Base-by-base conservation (phyloP, 2,797 vertebrate species). In the Percopsis omiscomaycus region DNA sequence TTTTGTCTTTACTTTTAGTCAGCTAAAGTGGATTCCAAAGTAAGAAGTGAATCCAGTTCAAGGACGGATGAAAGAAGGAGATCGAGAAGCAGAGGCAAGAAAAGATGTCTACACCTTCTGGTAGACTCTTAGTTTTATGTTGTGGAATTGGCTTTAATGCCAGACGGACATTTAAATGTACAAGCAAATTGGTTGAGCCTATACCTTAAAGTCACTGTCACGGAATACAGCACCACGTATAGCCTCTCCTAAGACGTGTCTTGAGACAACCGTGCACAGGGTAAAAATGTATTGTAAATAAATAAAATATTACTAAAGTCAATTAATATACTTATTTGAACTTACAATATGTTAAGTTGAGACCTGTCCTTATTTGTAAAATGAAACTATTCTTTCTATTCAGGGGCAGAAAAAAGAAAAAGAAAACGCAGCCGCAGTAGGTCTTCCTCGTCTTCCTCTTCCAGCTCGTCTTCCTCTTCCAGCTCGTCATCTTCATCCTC, bases 341-440 rank as follows among this genome's bases (percentile, higher is more conserved):
- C 22, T 22, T 22, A n/a, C 6, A 42, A 8, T 56, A 3, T 28
- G 4, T 62, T 8, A 32, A 2, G 5, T 28, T 48, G 12, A 14
- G 5, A 9, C 49, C 0, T 66, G 42, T 15, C 16, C 13, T 0
- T 8, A 0, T 61, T 69, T 42, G 37, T 42, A 37, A 37, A 37
- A 37, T 37, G 9, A 6, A 42, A 74, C 3, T 66, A 30, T 53
- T 69, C 56, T 62, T 14, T 63, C 45, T 44, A 70, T 85, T 69
- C 60, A 93, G 94, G 89, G 55, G 91, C 87, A 73, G 93, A 93
- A 71, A 94, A 94, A 76, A 87, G 63, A 60, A 96, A 94, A 65
- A 86, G 87, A 13, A 95, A 94, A 83, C 92, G 94, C 49, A 96
- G 95, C 77, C 92, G 94, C 63, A 95, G 93, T 80, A 87, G 93